Evolutionary conservation across 2,888 invertebrate genomes (phyloP).

Genomic region (Helleia helle): DNA sequence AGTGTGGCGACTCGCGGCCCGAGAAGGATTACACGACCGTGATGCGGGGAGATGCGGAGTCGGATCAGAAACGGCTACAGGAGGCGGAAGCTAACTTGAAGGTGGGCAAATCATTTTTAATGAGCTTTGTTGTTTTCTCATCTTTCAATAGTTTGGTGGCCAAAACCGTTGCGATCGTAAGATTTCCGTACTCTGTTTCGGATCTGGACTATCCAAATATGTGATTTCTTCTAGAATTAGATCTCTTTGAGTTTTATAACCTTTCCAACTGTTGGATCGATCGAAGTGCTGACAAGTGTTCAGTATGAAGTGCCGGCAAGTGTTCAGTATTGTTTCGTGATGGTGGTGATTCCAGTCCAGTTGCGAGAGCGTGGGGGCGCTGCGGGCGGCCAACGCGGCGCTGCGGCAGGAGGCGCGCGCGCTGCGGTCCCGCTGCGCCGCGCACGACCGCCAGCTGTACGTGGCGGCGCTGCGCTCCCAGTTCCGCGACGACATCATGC

Average conservation of each 20-base stretch:
- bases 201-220: too few species aligned
- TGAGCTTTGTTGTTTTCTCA: too few species aligned
- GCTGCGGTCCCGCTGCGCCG: conserved; percentile 65
- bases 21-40: conserved; percentile 38
- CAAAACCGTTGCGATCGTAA: too few species aligned
- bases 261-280: too few species aligned
- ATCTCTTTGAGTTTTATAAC: too few species aligned
- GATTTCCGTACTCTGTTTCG: too few species aligned
- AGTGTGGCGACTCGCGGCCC: conserved; percentile 52
- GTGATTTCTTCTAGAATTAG: too few species aligned
- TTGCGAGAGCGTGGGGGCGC: conserved; percentile 61
- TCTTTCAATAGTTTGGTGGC: too few species aligned
- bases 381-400: conserved; percentile 74
- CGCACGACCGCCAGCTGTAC: conserved; percentile 71
- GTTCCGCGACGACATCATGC: conserved; percentile 78
- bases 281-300: too few species aligned
- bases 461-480: conserved; percentile 68
- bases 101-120: too few species aligned
- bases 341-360: conserved; percentile 32
- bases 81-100: conserved; percentile 36
- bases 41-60: conserved; percentile 30
- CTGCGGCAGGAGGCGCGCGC: conserved; percentile 70
- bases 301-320: too few species aligned
- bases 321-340: too few species aligned
- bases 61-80: conserved; percentile 38